These are phyloP conservation scores for Calosoma granatense DNA, from an alignment of 1,140 invertebrate genomes.

Conservation along the genomic window DNA sequence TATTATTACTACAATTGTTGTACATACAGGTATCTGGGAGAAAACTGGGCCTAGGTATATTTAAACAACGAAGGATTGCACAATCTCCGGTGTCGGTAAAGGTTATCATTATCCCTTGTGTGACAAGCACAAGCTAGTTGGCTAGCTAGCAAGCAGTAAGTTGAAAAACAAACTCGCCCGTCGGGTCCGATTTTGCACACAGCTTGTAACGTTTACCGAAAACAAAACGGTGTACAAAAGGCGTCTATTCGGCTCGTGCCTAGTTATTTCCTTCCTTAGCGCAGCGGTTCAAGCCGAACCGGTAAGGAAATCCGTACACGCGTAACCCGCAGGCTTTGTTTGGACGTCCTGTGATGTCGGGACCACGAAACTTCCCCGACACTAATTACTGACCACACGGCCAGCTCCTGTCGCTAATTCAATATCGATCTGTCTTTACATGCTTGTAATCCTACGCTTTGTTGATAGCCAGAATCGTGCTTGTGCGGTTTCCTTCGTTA, in stretches of 20 bases:
- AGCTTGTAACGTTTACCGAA: not conserved
- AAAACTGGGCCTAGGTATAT: too few relatives aligned
- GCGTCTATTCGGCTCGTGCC: not conserved
- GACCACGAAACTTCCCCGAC: not conserved
- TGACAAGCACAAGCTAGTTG: too few relatives aligned
- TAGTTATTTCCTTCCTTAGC: not conserved
- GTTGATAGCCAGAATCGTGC: not conserved
- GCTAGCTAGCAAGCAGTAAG: too few relatives aligned
- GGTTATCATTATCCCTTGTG: too few relatives aligned
- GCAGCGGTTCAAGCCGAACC: not conserved
- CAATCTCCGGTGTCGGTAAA: too few relatives aligned
- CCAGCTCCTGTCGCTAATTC: constrained; percentile 1
- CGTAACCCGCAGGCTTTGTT: not conserved
- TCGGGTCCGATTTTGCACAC: too few relatives aligned
- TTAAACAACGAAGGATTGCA: too few relatives aligned
- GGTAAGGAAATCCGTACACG: not conserved
- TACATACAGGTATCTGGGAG: too few relatives aligned
- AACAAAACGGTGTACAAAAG: constrained; percentile 3
- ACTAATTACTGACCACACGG: constrained; percentile 4
- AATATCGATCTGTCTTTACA: not conserved
- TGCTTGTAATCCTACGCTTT: not conserved
- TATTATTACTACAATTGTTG: too few relatives aligned
- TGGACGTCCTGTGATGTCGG: not conserved
- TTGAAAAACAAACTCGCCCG: too few relatives aligned
- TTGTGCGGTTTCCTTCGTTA: not conserved